phyloP scores from a whole-genome alignment of 2,797 vertebrate genomes.

The Todus mexicanus region DNA sequence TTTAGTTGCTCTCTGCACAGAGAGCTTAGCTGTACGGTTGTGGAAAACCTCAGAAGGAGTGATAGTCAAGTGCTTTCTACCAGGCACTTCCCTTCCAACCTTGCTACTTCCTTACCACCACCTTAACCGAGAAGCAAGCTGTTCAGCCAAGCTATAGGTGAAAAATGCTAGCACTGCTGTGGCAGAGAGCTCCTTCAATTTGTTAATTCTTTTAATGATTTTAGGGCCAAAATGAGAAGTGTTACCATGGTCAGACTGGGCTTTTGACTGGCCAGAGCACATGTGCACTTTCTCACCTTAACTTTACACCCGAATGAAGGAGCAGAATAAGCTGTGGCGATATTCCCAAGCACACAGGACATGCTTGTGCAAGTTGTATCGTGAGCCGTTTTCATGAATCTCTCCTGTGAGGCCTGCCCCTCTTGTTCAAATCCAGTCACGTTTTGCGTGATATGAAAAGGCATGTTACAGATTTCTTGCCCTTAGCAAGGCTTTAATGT shows the following conservation, averaged over 20 bases:
- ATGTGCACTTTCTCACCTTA: neutral
- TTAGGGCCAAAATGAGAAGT: neutral
- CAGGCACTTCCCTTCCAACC: neutral
- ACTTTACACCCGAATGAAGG: neutral
- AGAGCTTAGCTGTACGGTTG: too few relatives aligned
- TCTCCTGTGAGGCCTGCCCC: neutral
- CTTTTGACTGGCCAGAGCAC: neutral
- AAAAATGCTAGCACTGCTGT: neutral
- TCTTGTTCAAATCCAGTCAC: neutral
- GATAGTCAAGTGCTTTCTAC: neutral
- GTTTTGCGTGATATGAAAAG: neutral
- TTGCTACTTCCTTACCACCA: neutral
- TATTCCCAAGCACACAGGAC: neutral
- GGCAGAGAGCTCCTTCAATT: neutral
- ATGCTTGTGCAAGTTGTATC: neutral
- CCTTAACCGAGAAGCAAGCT: too few relatives aligned
- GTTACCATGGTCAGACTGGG: neutral
- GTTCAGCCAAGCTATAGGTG: fast-evolving
- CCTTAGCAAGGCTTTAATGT: neutral
- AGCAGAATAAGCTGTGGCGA: neutral
- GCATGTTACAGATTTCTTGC: neutral
- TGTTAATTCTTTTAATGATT: neutral
- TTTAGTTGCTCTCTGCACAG: neutral
- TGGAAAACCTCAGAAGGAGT: neutral
- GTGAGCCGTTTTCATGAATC: neutral